A percentile compares a stretch with the other conserved stretches of the same genome.
phyloP scores from a whole-genome alignment of 1,140 invertebrate species.

The Aricia agestis region DNA sequence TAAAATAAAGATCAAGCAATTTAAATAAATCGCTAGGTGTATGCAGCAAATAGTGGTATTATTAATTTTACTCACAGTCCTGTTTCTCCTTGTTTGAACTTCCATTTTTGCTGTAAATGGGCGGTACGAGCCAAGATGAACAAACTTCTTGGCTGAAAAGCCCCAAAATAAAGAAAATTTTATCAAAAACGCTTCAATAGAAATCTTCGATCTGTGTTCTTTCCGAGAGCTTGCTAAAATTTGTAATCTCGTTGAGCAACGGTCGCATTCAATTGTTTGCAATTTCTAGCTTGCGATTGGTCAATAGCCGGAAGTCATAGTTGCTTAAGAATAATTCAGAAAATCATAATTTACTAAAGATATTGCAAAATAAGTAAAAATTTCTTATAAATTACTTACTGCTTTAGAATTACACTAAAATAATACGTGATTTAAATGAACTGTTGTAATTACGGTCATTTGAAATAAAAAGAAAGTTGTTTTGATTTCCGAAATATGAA shows the following conservation, averaged over 20 bases:
- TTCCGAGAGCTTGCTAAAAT: neutral
- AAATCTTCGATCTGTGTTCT: neutral
- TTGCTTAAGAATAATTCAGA: neutral
- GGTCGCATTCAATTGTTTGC: constrained; percentile 4
- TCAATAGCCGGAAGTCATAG: neutral
- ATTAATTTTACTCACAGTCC: constrained; percentile 41
- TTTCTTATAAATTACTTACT: no score
- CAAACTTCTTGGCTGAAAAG: neutral
- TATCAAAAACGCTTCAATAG: neutral
- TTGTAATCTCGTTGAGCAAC: neutral
- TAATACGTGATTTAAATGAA: no score
- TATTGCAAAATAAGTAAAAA: no score
- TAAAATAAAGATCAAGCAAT: neutral
- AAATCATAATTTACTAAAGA: no score
- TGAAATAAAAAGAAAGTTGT: no score
- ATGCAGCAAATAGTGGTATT: neutral
- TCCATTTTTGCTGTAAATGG: constrained; percentile 42
- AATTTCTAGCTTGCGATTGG: neutral
- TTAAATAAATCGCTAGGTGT: neutral
- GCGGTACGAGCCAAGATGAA: neutral
- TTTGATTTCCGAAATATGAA: no score
- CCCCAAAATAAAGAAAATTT: neutral
- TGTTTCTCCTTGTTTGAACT: constrained; percentile 44
- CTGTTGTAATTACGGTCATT: no score
- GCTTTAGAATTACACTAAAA: no score